These are phyloP conservation scores for Corapipo altera DNA, from an alignment of 2,113 vertebrate genomes.

Conservation along the genomic window DNA sequence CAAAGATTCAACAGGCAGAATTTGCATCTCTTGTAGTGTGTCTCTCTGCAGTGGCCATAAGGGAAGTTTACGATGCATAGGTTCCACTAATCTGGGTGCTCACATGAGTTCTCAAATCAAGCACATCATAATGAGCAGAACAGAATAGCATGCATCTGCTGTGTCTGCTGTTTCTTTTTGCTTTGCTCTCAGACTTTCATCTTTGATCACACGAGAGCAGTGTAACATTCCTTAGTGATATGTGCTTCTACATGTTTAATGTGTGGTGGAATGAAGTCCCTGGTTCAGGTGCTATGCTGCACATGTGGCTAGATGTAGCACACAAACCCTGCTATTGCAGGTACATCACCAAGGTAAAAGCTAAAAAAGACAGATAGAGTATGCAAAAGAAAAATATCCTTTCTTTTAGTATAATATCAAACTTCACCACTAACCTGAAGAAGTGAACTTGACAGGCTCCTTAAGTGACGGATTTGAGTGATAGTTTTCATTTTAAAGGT, in stretches of 20 bases:
- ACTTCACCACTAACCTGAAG: neutral
- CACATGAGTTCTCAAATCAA: neutral
- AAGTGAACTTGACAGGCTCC: neutral
- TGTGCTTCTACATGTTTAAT: neutral
- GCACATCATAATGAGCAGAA: neutral
- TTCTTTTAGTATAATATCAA: neutral
- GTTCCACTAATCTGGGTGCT: neutral
- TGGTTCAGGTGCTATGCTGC: neutral
- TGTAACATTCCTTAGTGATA: neutral
- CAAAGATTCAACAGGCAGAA: neutral
- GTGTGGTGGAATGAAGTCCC: neutral
- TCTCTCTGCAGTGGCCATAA: neutral
- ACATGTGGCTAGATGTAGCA: neutral
- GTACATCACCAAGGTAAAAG: neutral
- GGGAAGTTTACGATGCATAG: neutral
- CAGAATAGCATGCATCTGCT: neutral
- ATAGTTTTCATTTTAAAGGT: slow-evolving; percentile 22
- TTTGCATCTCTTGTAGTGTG: neutral
- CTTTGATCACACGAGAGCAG: neutral
- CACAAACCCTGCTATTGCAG: neutral
- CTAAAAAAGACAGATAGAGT: neutral
- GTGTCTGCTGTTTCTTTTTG: neutral
- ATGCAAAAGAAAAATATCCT: neutral
- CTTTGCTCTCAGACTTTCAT: neutral
- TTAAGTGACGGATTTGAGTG: neutral